Evolutionary conservation across 2,113 vertebrate genomes (phyloP).

Genomic region (Periophthalmus modestus): DNA sequence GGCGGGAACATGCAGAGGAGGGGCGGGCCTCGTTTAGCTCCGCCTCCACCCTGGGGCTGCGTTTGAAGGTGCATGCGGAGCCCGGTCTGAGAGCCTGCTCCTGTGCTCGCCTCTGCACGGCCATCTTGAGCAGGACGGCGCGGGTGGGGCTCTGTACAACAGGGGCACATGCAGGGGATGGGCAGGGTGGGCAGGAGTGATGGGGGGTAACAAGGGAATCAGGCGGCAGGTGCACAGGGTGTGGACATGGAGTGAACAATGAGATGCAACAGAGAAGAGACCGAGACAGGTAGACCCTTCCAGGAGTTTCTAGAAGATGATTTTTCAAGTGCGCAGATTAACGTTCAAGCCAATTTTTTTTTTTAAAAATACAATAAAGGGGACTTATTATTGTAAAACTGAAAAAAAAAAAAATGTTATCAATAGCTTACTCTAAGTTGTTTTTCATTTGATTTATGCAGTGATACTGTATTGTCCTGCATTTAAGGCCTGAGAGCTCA

Average conservation of each 20-base stretch:
- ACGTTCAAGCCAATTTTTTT: too few species aligned
- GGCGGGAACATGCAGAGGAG: slow-evolving; percentile 78
- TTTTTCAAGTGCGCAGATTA: neutral
- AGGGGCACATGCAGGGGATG: slow-evolving; percentile 59
- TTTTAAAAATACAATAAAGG: too few species aligned
- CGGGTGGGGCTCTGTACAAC: slow-evolving; percentile 82
- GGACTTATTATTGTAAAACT: too few species aligned
- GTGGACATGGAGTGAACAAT: slow-evolving; percentile 33
- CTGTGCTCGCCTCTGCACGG: slow-evolving; percentile 79
- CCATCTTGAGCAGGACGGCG: slow-evolving; percentile 85
- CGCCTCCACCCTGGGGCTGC: slow-evolving; percentile 75
- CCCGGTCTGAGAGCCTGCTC: slow-evolving; percentile 75
- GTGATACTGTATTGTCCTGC: too few species aligned
- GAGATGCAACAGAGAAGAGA: slow-evolving; percentile 20
- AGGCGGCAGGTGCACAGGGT: slow-evolving; percentile 24
- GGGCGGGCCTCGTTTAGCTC: slow-evolving; percentile 74
- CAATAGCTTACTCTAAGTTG: too few species aligned
- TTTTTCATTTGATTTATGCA: too few species aligned
- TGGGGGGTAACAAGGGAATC: too few species aligned
- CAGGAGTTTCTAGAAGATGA: neutral
- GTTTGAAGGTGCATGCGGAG: slow-evolving; percentile 84
- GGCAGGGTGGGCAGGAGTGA: slow-evolving; percentile 51
- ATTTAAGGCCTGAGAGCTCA: too few species aligned
- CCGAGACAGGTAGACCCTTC: neutral
- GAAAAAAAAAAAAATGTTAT: too few species aligned